These are phyloP conservation scores for Orchestes rusci DNA, from an alignment of 2,888 invertebrate genomes.

Conservation along the genomic window DNA sequence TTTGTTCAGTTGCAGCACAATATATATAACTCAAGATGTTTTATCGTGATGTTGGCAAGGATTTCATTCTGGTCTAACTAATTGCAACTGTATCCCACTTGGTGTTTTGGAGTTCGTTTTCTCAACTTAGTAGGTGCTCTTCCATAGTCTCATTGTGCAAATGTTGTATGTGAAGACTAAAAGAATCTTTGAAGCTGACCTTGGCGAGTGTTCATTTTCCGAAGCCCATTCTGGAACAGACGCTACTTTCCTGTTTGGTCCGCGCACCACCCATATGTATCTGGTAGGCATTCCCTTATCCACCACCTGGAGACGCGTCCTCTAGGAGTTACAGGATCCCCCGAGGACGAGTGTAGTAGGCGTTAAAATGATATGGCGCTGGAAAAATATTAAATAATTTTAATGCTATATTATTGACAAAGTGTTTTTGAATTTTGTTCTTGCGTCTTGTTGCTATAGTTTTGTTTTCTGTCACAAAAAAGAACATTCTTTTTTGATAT, in stretches of 20 bases:
- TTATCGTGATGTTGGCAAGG: conserved; percentile 1
- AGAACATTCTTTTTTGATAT: too few relatives aligned
- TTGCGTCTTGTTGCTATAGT: too few relatives aligned
- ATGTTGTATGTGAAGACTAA: conserved; percentile 1
- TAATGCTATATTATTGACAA: too few relatives aligned
- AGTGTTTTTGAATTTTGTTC: too few relatives aligned
- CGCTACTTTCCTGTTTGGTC: neutral
- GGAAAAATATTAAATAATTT: too few relatives aligned
- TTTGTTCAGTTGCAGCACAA: neutral
- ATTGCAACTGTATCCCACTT: neutral
- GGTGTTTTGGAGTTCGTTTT: neutral
- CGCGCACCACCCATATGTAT: too few relatives aligned
- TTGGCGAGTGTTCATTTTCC: neutral
- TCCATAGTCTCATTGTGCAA: neutral
- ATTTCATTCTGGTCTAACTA: neutral
- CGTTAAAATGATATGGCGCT: too few relatives aligned
- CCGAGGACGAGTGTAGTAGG: too few relatives aligned
- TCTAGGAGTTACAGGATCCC: too few relatives aligned
- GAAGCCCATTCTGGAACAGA: neutral
- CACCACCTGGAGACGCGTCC: too few relatives aligned
- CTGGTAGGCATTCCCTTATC: too few relatives aligned
- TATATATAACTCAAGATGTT: neutral
- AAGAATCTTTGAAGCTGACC: conserved; percentile 1
- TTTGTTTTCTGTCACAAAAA: too few relatives aligned
- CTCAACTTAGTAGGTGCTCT: neutral